phyloP scores from a whole-genome alignment of 2,113 vertebrate genomes.

The Phyllopteryx taeniolatus region DNA sequence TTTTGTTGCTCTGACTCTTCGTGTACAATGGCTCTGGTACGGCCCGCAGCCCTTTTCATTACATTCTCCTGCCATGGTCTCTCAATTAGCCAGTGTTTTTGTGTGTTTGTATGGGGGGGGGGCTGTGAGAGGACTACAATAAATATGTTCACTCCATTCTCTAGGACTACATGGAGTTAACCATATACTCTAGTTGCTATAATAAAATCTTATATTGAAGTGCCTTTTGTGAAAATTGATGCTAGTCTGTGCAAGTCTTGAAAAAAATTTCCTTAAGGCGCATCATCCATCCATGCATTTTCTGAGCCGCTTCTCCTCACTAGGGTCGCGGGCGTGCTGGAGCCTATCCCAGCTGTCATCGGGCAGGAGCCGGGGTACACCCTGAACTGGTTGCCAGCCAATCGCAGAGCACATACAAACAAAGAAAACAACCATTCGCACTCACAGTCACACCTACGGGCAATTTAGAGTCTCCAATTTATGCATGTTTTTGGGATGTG shows the following conservation, averaged over 20 bases:
- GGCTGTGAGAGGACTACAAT: background rate
- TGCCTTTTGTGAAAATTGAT: constrained; percentile 34
- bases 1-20: background rate
- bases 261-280: no score
- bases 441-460: no score
- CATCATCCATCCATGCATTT: no score
- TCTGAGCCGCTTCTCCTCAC: no score
- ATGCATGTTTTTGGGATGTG: no score
- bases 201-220: constrained; percentile 33
- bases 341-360: no score
- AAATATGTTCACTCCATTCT: background rate
- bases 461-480: no score
- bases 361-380: no score
- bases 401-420: no score
- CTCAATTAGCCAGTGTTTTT: background rate
- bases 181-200: constrained; percentile 21
- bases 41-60: background rate
- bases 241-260: constrained; percentile 7
- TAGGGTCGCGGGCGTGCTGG: no score
- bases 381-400: no score
- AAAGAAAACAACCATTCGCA: no score
- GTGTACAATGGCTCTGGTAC: background rate
- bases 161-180: constrained; percentile 18
- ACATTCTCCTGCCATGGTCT: background rate
- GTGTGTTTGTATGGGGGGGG: background rate